phyloP scores from a whole-genome alignment of 2,888 invertebrate genomes.

The Meliscaeva auricollis region DNA sequence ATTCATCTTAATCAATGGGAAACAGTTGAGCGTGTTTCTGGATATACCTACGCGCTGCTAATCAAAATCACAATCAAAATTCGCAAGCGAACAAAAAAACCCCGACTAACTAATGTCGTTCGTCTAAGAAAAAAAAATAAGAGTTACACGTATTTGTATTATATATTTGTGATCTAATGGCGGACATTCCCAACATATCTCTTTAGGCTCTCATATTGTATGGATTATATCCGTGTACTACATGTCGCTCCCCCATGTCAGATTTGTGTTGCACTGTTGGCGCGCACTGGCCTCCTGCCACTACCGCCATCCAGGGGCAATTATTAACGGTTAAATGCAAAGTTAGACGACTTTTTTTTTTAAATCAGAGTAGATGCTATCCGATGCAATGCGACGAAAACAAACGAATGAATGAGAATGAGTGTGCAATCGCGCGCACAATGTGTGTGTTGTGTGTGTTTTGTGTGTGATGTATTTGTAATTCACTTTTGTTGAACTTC shows the following conservation, averaged over 20 bases:
- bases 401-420: slow-evolving; percentile 18
- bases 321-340: slow-evolving; percentile 75
- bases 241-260: slow-evolving; percentile 60
- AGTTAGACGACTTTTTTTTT: slow-evolving; percentile 44
- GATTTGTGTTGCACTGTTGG: slow-evolving; percentile 28
- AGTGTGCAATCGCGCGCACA: slow-evolving; percentile 17
- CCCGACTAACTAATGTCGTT: slow-evolving; percentile 53
- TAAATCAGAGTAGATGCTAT: slow-evolving; percentile 25
- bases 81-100: neutral
- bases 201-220: slow-evolving; percentile 8
- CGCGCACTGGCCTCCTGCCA: neutral
- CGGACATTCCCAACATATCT: slow-evolving; percentile 65
- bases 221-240: slow-evolving; percentile 25
- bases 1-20: slow-evolving; percentile 60
- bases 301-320: slow-evolving; percentile 47
- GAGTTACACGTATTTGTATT: slow-evolving; percentile 34
- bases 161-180: slow-evolving; percentile 62
- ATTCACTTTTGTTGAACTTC: slow-evolving; percentile 76
- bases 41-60: slow-evolving; percentile 44
- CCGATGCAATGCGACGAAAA: slow-evolving; percentile 35
- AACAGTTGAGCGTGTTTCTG: slow-evolving; percentile 26
- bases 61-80: slow-evolving; percentile 71
- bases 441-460: slow-evolving; percentile 36
- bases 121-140: neutral
- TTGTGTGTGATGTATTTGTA: no score